A percentile compares a stretch with the other conserved stretches of the same genome.
Conservation (phyloP, 2,888 invertebrate genomes). For the Ceriagrion tenellum region DNA sequence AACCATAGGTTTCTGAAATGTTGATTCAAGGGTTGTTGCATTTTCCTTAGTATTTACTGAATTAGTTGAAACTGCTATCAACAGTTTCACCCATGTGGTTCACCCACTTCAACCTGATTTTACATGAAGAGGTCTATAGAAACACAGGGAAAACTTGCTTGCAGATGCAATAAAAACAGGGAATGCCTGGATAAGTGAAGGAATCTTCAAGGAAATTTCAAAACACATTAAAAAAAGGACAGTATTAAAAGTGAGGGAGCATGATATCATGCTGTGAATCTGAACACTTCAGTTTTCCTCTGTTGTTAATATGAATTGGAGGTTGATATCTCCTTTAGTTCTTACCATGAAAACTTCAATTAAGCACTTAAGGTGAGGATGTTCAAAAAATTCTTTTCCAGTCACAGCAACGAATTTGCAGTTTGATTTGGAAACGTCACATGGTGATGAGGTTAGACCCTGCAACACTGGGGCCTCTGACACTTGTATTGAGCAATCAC, state of each 20-base stretch:
- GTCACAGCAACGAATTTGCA: constrained; percentile 73
- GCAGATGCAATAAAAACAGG: no score
- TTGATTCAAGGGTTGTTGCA: no score
- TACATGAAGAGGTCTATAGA: no score
- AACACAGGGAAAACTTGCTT: no score
- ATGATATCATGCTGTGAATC: background rate
- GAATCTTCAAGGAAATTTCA: no score
- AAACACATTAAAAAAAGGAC: background rate
- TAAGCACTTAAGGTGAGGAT: constrained; percentile 72
- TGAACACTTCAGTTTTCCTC: background rate
- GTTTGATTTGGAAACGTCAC: constrained; percentile 73
- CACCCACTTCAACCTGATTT: no score
- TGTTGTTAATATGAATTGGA: no score
- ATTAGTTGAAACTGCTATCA: no score
- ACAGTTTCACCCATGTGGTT: no score
- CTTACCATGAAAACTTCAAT: constrained; percentile 73
- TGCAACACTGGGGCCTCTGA: constrained; percentile 55
- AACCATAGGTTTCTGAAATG: no score
- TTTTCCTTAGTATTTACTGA: no score
- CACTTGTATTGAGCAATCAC: constrained; percentile 69
- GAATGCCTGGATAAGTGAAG: no score
- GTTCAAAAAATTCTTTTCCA: constrained; percentile 73
- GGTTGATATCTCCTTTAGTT: background rate
- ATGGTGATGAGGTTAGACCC: constrained; percentile 69
- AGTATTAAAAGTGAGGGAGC: background rate